Evolutionary conservation across 92 coral and sea anemone genomes (phyloP).

Genomic region (Ricordea florida): DNA sequence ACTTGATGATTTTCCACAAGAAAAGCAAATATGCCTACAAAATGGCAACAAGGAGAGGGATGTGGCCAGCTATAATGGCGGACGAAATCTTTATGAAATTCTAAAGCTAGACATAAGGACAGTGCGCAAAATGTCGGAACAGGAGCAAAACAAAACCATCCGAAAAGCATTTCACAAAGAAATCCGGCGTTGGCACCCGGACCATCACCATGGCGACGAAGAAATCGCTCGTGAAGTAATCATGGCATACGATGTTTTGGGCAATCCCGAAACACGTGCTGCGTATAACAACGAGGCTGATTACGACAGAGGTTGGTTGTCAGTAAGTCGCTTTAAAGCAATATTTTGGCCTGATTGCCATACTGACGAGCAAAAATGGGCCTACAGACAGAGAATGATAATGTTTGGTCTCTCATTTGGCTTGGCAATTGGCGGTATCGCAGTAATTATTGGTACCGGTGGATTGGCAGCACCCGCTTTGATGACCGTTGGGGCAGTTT

Average conservation of each 20-base stretch:
- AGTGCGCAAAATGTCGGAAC: constrained; percentile 21
- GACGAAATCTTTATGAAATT: constrained; percentile 38
- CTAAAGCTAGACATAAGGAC: constrained; percentile 39
- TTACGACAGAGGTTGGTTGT: constrained; percentile 55
- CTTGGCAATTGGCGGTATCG: constrained; percentile 7
- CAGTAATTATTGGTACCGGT: neutral
- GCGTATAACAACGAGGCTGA: constrained; percentile 44
- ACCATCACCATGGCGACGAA: constrained; percentile 24
- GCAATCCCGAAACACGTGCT: constrained; percentile 28
- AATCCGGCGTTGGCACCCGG: constrained; percentile 53
- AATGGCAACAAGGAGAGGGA: constrained; percentile 27
- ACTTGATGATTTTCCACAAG: constrained; percentile 8
- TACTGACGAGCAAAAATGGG: constrained; percentile 30
- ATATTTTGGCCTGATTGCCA: constrained; percentile 53
- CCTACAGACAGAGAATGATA: neutral
- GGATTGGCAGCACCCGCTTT: constrained; percentile 18
- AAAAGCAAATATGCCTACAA: constrained; percentile 37
- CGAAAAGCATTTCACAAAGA: constrained; percentile 17
- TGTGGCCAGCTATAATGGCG: neutral
- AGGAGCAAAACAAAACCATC: constrained; percentile 16
- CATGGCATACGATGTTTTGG: constrained; percentile 24
- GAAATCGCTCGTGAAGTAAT: constrained; percentile 39
- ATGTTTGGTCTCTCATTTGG: constrained; percentile 6
- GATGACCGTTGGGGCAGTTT: neutral
- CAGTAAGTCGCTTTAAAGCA: constrained; percentile 16